phyloP scores from a whole-genome alignment of 2,888 invertebrate genomes.

The Drosophila infuscata region DNA sequence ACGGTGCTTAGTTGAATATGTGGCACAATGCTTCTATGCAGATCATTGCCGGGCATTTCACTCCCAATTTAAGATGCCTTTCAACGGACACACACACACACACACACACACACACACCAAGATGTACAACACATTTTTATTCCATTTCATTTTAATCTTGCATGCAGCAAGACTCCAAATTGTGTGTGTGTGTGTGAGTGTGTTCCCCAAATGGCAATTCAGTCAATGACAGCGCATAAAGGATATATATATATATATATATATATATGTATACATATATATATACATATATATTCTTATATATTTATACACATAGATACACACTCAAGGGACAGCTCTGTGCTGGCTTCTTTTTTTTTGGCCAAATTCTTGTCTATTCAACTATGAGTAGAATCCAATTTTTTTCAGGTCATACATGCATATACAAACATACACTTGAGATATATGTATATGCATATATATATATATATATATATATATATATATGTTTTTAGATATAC shows the following conservation, averaged over 20 bases:
- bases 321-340: conserved; percentile 6
- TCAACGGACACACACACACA: conserved; percentile 20
- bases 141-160: conserved; percentile 46
- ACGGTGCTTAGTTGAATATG: not conserved
- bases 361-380: conserved; percentile 67
- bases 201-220: conserved; percentile 84
- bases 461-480: conserved; percentile 3
- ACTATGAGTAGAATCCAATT: conserved; percentile 62
- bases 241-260: conserved; percentile 21
- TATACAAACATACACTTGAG: conserved; percentile 11
- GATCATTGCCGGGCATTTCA: conserved; percentile 27
- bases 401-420: conserved; percentile 67
- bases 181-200: conserved; percentile 21
- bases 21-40: conserved; percentile 2
- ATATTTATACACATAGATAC: not conserved
- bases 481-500: not conserved
- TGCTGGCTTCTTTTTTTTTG: conserved; percentile 24
- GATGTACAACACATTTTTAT: conserved; percentile 25
- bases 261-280: not conserved
- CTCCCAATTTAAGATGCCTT: conserved; percentile 31
- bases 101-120: conserved; percentile 2
- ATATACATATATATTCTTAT: not conserved
- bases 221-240: conserved; percentile 74
- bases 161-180: conserved; percentile 17
- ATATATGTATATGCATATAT: not conserved